Base-by-base conservation (phyloP, 2,797 vertebrate genomes). In the Epinephelus awoara region DNA sequence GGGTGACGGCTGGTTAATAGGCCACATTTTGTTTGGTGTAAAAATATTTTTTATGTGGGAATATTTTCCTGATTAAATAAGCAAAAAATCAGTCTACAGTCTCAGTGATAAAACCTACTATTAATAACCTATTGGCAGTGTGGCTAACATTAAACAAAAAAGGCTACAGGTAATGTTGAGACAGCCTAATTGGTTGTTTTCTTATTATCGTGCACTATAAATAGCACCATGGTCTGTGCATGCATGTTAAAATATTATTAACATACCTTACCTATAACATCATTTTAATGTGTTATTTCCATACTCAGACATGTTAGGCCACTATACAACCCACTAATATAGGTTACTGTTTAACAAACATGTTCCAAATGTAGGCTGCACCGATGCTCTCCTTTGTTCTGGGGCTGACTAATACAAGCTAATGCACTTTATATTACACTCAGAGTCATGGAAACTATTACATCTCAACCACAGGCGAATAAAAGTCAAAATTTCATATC, bases 401-500 rank as follows among this genome's bases (percentile, higher is more conserved):
- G 46, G 17, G 8, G 34, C 19, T 74, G 52, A 77, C 4, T 27
- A 42, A 0, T 5, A n/a, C 27, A 12, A 72, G 38, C 40, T 5
- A n/a, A 14, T 51, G 44, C 7, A 42, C 50, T 61, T 76, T 67
- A 38, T 13, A 25, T 80, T 61, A 55, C 61, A 63, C n/a, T 23
- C 40, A 11, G 11, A 46, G 38, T 42, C 63, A 49, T 40, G 46
- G 29, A 55, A 14, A 56, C 17, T 1, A 17, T 58, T 46, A 63
- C 51, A 66, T 19, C 42, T 77, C 38, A 69, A n/a, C 15, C n/a
- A 67, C 42, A 44, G 44, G n/a, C 12, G 17, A 72, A 47, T 59
- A 34, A 67, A 66, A 77, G 23, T 44, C 9, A 42, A 49, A 49
- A 27, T 67, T 49, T 76, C 18, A 57, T 12, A 67, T 76, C 38